Base-by-base conservation (phyloP, 2,888 invertebrate species). In the Habrosyne pyritoides region DNA sequence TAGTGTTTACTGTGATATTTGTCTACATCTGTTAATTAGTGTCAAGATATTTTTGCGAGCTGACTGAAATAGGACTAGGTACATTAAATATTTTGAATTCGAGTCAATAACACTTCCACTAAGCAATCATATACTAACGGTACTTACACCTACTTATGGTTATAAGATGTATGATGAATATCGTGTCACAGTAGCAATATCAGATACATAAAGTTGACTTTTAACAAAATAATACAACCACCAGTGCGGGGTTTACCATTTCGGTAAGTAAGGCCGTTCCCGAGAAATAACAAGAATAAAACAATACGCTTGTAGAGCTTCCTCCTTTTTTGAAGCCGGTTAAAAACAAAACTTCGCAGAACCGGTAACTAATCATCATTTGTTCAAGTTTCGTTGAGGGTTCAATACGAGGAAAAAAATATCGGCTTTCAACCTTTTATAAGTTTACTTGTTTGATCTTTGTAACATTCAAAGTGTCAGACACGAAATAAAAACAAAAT, bases 91-190 rank as follows among this genome's bases (percentile, higher is more conserved):
- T 33, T n/a, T n/a, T 4, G 3, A n/a, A 30, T 2, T 2, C 57
- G 63, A 65, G 57, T 59, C 61, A 66, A 66, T 64, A 64, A 63
- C 26, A 28, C 21, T 28, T 52, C 22, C 21, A 36, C 53, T 57
- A 58, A 26, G 54, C 53, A 57, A 53, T 33, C n/a, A 33, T n/a
- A n/a, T 6, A 61, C 46, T 78, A 80, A 79, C 79, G 81, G 81
- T 66, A 63, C 72, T 75, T n/a, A n/a, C n/a, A 56, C 75, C 79
- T 73, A 77, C 77, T 75, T 75, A 67, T 49, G 54, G 59, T 62
- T 66, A 36, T 26, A 49, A 69, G 63, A 62, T 67, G 56, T 63
- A 71, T 73, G 64, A 72, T 63, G 74, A 69, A 75, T 71, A 69
- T 71, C 54, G 67, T 70, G 61, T 51, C 24, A 48, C 1, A 30